A percentile compares a stretch with the other conserved stretches of the same genome.
phyloP scores from a whole-genome alignment of 2,888 invertebrate species.

The Drosophila anomalata region DNA sequence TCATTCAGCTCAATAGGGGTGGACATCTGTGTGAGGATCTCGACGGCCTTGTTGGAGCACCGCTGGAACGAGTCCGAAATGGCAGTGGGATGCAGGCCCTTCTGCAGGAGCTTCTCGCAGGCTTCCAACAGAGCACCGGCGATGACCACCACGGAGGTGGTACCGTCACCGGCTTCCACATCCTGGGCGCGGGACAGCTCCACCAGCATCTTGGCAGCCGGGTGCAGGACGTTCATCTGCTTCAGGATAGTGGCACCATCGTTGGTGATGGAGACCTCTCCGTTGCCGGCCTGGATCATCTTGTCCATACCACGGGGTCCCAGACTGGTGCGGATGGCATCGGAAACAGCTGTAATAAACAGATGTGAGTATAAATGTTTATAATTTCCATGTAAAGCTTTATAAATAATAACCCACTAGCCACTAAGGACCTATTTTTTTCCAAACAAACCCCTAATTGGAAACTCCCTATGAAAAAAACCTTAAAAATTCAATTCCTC shows the following conservation, averaged over 20 bases:
- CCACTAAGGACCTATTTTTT: background rate
- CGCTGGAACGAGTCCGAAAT: slow-evolving; percentile 99
- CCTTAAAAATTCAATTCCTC: background rate
- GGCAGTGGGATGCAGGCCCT: slow-evolving; percentile 98
- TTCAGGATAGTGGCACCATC: slow-evolving; percentile 99
- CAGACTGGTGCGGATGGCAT: slow-evolving; percentile 99
- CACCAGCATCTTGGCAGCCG: slow-evolving; percentile 99
- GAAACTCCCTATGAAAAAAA: background rate
- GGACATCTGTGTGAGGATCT: slow-evolving; percentile 92
- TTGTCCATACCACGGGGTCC: slow-evolving; percentile 99
- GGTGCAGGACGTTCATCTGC: slow-evolving; percentile 99
- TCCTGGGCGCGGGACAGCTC: slow-evolving; percentile 99
- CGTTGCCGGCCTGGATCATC: slow-evolving; percentile 99
- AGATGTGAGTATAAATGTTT: background rate
- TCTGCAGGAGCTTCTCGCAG: slow-evolving; percentile 94
- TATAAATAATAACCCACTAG: background rate
- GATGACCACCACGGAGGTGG: slow-evolving; percentile 98
- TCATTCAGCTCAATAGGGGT: slow-evolving; percentile 93
- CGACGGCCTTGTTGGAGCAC: slow-evolving; percentile 82
- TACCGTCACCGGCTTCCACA: slow-evolving; percentile 99
- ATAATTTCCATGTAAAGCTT: background rate
- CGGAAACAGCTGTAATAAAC: slow-evolving; percentile 93
- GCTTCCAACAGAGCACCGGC: slow-evolving; percentile 98
- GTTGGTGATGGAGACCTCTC: slow-evolving; percentile 99
- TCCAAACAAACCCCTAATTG: background rate